A percentile compares a stretch with the other conserved stretches of the same genome.
Conservation (phyloP, 1,140 invertebrate genomes). For the Euura saliciscinereae region DNA sequence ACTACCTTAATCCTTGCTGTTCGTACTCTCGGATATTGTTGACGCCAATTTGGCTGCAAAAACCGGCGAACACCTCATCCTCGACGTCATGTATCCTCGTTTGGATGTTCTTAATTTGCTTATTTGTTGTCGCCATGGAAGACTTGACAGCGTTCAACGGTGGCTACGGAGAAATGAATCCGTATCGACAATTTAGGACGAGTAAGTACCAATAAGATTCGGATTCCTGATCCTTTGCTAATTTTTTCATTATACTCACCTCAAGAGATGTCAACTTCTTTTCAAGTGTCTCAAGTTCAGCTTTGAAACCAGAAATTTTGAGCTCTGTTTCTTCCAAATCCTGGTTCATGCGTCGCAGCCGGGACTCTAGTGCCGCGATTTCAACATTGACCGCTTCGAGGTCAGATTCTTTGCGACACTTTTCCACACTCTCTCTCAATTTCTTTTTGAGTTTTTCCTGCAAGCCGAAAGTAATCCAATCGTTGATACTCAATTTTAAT, state of each 20-base stretch:
- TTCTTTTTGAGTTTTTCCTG: slow-evolving; percentile 84
- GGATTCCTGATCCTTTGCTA: slow-evolving; percentile 70
- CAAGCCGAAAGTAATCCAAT: slow-evolving; percentile 21
- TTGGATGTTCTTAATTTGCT: slow-evolving; percentile 91
- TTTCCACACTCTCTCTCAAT: slow-evolving; percentile 92
- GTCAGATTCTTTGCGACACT: slow-evolving; percentile 97
- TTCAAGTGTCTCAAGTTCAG: slow-evolving; percentile 72
- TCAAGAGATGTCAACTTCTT: slow-evolving; percentile 77
- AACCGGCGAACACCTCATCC: slow-evolving; percentile 94
- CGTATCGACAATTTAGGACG: too few species aligned
- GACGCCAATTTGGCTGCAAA: slow-evolving; percentile 94
- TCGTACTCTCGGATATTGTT: slow-evolving; percentile 98
- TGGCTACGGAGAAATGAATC: slow-evolving; percentile 42
- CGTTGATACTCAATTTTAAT: slow-evolving; percentile 9
- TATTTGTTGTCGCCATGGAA: slow-evolving; percentile 81
- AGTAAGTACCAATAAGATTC: slow-evolving; percentile 54
- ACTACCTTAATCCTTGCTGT: slow-evolving; percentile 85
- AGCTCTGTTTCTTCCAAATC: slow-evolving; percentile 82
- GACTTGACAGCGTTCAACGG: slow-evolving; percentile 65
- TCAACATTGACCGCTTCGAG: slow-evolving; percentile 96
- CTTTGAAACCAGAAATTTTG: slow-evolving; percentile 72
- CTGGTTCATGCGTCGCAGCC: slow-evolving; percentile 93
- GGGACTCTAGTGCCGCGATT: slow-evolving; percentile 92
- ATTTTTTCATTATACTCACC: slow-evolving; percentile 68
- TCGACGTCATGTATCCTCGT: slow-evolving; percentile 97